These are phyloP conservation scores for Apotomis betuletana DNA, from an alignment of 2,888 invertebrate genomes.

Conservation along the genomic window DNA sequence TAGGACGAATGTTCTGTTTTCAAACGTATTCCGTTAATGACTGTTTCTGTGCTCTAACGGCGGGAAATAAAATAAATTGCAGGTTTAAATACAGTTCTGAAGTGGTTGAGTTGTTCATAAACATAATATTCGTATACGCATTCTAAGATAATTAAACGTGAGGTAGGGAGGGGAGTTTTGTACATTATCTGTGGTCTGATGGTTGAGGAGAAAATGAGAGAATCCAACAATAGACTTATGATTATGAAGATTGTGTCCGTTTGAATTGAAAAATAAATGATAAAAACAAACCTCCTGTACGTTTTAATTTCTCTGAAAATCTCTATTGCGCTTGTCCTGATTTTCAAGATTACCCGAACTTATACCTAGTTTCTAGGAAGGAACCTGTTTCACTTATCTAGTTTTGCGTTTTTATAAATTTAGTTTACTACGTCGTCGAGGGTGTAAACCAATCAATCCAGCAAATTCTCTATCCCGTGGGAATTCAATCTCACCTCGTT, in stretches of 20 bases:
- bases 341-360: neutral
- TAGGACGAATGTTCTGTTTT: constrained; percentile 25
- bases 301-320: no score
- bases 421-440: neutral
- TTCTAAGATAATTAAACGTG: neutral
- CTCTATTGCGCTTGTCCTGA: no score
- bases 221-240: no score
- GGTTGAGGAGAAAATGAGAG: no score
- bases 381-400: neutral
- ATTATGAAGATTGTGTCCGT: no score
- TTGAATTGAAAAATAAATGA: no score
- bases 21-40: constrained; percentile 30
- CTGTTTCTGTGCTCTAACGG: constrained; percentile 19
- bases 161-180: neutral
- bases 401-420: neutral
- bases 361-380: neutral
- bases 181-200: neutral
- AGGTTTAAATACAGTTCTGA: constrained; percentile 28
- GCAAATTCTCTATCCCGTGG: neutral
- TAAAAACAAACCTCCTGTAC: no score
- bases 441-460: neutral
- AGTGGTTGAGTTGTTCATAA: neutral
- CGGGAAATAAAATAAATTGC: constrained; percentile 26
- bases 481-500: neutral
- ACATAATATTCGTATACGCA: neutral